Evolutionary conservation across 2,888 invertebrate genomes (phyloP), one percentile per base, ranked within the genome.

Genomic region (Apamea sordens): DNA sequence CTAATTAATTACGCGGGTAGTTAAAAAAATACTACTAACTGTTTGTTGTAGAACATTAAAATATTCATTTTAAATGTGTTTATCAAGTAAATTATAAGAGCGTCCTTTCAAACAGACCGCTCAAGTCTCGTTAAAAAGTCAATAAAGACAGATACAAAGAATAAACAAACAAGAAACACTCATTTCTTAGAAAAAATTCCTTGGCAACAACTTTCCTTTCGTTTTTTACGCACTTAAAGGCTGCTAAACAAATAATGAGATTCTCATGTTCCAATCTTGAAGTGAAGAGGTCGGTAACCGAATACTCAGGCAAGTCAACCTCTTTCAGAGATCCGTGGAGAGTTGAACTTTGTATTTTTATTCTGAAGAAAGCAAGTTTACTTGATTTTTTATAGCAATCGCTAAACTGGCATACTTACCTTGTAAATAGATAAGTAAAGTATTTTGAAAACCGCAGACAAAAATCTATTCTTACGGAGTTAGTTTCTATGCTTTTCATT

Each of bases 191-290:
- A 21, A 80, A 70, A 59, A 70, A 63, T 74, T 59, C 76, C 76
- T 65, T 73, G 21, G 76, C 28, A 83, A 83, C 86, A 65, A 86
- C 24, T 67, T 82, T 70, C 53, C 50, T 68, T 86, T 69, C 64
- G 18, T 82, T 82, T 68, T 64, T 64, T 69, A 69, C 69, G 28
- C 82, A 75, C 82, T 73, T 72, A 76, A 36, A 76, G 59, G 63
- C 44, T 56, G 59, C 64, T 75, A 68, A 72, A 82, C 69, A 85
- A 82, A 83, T 83, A 83, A 86, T 73, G 76, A 86, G 86, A 86
- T 86, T 83, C 86, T 86, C 72, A 76, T 83, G 86, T 83, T 86
- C 76, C 86, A 82, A 76, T 82, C 64, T 73, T 67, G 69, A 70
- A 15, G 41, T 56, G 69, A 73, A 21, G 53, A 73, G 73, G 76